A percentile compares a stretch with the other conserved stretches of the same genome.
Conservation (phyloP, 2,113 vertebrate species). For the Pollimyrus isidori region DNA sequence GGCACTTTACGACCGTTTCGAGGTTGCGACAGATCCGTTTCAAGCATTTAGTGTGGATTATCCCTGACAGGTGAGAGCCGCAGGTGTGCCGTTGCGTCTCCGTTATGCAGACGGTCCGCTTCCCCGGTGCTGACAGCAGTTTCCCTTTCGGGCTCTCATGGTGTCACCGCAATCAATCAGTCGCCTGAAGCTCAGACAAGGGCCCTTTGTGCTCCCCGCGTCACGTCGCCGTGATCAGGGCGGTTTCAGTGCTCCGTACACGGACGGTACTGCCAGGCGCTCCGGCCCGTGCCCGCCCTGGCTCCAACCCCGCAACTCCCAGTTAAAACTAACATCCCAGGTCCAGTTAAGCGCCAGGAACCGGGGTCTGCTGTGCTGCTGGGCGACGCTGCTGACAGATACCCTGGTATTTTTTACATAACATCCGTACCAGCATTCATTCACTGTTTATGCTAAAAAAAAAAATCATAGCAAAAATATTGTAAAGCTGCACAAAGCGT, state of each 20-base stretch:
- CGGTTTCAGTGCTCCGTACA: neutral
- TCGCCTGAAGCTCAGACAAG: neutral
- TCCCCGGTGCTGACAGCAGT: neutral
- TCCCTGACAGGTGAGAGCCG: neutral
- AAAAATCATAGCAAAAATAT: neutral
- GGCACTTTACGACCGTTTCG: neutral
- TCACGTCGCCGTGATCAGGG: neutral
- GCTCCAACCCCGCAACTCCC: neutral
- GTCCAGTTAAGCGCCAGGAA: neutral
- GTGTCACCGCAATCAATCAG: conserved; percentile 6
- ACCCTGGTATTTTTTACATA: neutral
- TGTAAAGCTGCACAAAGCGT: neutral
- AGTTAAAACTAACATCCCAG: conserved; percentile 4
- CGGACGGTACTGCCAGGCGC: neutral
- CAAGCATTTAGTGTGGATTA: neutral
- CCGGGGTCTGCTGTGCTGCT: neutral
- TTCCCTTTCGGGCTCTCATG: neutral
- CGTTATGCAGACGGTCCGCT: neutral
- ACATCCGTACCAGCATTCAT: neutral
- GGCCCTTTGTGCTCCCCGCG: neutral
- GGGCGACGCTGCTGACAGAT: neutral
- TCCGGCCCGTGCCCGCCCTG: neutral
- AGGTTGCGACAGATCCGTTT: neutral
- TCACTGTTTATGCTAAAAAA: neutral
- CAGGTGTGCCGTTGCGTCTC: neutral